Evolutionary conservation across 2,888 invertebrate genomes (phyloP).

Genomic region (Eumerus sabulonum): DNA sequence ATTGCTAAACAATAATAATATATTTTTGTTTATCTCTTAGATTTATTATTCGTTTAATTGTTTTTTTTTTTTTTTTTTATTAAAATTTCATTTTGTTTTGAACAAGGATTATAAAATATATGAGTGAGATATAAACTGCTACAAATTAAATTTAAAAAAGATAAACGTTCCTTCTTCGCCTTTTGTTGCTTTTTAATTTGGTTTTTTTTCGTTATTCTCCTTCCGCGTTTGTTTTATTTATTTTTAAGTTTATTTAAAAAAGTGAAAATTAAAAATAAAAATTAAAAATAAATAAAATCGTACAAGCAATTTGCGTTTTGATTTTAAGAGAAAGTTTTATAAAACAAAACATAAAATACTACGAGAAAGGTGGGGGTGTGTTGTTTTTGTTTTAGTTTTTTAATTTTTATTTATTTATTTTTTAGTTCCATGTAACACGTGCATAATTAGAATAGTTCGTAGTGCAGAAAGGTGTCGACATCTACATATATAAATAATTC

Average conservation of each 20-base stretch:
- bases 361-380: no score
- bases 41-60: constrained; percentile 17
- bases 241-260: constrained; percentile 3
- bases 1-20: constrained; percentile 64
- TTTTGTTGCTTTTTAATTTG: constrained; percentile 20
- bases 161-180: constrained; percentile 41
- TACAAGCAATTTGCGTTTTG: no score
- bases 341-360: neutral
- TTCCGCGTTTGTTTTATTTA: constrained; percentile 6
- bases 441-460: constrained; percentile 46
- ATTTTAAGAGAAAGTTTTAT: constrained; percentile 8
- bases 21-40: no score
- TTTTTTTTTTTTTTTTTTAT: no score
- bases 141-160: constrained; percentile 25
- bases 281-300: no score
- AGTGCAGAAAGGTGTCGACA: constrained; percentile 32
- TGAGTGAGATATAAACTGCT: constrained; percentile 51
- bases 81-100: neutral
- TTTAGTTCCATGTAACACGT: constrained; percentile 53
- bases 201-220: constrained; percentile 11
- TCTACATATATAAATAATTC: constrained; percentile 1
- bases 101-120: constrained; percentile 66
- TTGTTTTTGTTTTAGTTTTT: neutral
- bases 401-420: constrained; percentile 12
- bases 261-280: constrained; percentile 7